These are phyloP conservation scores for Eupeodes corollae DNA, from an alignment of 1,140 invertebrate genomes.

Conservation along the genomic window DNA sequence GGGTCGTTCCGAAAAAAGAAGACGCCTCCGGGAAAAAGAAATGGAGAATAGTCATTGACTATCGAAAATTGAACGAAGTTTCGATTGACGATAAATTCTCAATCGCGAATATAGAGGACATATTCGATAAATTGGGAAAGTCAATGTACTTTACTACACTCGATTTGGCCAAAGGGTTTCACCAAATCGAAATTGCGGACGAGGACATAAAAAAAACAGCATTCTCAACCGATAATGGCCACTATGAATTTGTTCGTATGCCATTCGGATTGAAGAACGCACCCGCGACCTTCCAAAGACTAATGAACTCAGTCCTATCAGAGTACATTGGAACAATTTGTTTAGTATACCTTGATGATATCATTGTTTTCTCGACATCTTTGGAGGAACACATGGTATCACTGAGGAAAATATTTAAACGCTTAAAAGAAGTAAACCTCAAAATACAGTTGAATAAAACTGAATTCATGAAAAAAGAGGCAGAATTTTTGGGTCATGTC, in stretches of 20 bases:
- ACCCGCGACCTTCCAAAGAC: constrained; percentile 36
- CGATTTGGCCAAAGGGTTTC: constrained; percentile 36
- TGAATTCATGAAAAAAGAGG: constrained; percentile 17
- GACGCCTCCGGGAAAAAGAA: constrained; percentile 10
- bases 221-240: constrained; percentile 9
- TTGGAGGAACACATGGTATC: constrained; percentile 22
- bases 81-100: constrained; percentile 12
- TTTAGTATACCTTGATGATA: constrained; percentile 31
- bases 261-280: constrained; percentile 36
- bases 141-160: constrained; percentile 12
- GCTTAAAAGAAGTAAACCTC: constrained; percentile 18
- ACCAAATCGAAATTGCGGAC: constrained; percentile 14
- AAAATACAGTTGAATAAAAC: constrained; percentile 19
- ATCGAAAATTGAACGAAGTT: constrained; percentile 22
- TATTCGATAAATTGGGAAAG: constrained; percentile 10
- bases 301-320: constrained; percentile 33
- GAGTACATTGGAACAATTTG: constrained; percentile 18
- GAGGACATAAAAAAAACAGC: constrained; percentile 11
- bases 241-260: constrained; percentile 21
- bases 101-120: constrained; percentile 12
- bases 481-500: constrained; percentile 25
- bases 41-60: constrained; percentile 33
- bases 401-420: constrained; percentile 30
- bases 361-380: constrained; percentile 21
- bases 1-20: constrained; percentile 21